Evolutionary conservation across 2,888 invertebrate species (phyloP), one percentile per base, ranked within the genome.

Genomic region (Empis stercorea): DNA sequence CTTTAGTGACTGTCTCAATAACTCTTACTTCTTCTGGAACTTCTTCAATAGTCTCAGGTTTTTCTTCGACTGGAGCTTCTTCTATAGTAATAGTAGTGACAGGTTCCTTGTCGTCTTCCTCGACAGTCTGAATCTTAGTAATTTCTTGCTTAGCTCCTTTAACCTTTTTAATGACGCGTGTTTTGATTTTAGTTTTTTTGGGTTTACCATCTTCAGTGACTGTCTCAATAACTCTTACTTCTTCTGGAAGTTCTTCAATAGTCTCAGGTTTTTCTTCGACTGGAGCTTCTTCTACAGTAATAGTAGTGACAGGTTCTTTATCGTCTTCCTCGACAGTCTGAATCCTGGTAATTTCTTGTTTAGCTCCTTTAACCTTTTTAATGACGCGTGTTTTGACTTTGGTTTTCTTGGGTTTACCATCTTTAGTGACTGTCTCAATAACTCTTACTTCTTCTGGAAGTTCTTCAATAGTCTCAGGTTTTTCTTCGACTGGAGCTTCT

Each of bases 271-370:
- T 2, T 64, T 61, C 47, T 1, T 57, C 56, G 30, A 53, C 50
- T 9, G 47, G 47, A 6, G 9, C 15, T 9, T 53, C 49, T 39
- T 48, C 47, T 30, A 57, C 48, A 10, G 48, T 50, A 0, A 59
- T 55, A 1, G 61, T 63, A 4, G 63, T 67, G 51, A 63, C 56
- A 9, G 61, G 56, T 42, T 50, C 46, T 10, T 55, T 51, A 16
- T 65, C 67, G 50, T 70, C 71, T 46, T 66, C 68, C 45, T 69
- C 64, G 2, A 65, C 57, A 1, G 63, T 67, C n/a, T 63, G 60
- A 47, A 69, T 65, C 56, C 68, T 60, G 10, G 67, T 66, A 44
- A 46, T 52, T 55, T 60, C 56, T 15, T 61, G 65, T 50, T 61
- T 62, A 10, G 57, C 63, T 41, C 63, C 66, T 49, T 61, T 61